These are phyloP conservation scores for Apamea anceps DNA, from an alignment of 2,888 invertebrate species.

Conservation along the genomic window DNA sequence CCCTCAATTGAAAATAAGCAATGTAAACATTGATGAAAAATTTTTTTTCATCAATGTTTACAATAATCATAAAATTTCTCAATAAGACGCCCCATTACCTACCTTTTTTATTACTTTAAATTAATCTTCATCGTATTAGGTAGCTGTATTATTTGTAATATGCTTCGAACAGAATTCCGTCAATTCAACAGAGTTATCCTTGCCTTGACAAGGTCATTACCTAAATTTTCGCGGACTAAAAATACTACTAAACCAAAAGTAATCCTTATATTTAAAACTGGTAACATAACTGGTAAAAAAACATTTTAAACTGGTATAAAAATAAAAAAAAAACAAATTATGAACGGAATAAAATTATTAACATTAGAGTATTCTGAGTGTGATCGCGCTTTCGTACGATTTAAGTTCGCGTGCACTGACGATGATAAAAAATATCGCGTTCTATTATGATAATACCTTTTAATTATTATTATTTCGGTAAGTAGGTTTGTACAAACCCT, in stretches of 20 bases:
- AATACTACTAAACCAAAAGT: not conserved
- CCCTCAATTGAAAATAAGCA: too few species aligned
- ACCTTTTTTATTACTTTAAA: too few species aligned
- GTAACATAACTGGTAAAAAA: too few species aligned
- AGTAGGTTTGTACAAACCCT: not conserved
- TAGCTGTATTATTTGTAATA: not conserved
- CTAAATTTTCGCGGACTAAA: not conserved
- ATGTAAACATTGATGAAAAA: too few species aligned
- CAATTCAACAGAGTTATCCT: not conserved
- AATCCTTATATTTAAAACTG: not conserved
- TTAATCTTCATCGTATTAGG: too few species aligned
- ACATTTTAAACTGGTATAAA: too few species aligned
- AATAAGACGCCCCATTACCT: too few species aligned
- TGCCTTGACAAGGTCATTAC: not conserved
- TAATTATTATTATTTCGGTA: not conserved
- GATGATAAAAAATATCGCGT: not conserved
- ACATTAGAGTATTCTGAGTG: not conserved
- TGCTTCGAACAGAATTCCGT: not conserved
- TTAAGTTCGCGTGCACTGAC: conserved; percentile 3
- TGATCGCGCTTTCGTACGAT: not conserved
- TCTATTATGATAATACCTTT: not conserved
- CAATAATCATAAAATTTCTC: too few species aligned
- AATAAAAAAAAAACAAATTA: too few species aligned
- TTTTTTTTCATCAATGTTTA: too few species aligned
- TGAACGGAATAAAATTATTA: not conserved